phyloP scores from a whole-genome alignment of 2,113 vertebrate species.

The Lepidothrix coronata region DNA sequence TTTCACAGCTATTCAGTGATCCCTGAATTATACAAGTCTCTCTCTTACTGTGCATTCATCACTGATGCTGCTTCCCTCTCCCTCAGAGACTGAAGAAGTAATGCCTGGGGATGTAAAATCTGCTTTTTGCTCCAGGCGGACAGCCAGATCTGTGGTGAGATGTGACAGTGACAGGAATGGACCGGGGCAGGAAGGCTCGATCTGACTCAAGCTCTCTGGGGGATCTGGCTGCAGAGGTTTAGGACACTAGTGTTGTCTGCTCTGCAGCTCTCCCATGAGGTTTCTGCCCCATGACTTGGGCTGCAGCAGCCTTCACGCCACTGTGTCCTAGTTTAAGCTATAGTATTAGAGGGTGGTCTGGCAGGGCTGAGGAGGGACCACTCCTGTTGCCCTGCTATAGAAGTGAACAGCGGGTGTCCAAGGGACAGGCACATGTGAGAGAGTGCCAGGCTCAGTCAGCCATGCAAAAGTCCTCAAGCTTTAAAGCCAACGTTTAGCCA shows the following conservation, averaged over 20 bases:
- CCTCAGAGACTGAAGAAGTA: constrained; percentile 4
- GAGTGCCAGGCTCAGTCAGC: not conserved
- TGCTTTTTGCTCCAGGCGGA: constrained; percentile 11
- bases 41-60: constrained; percentile 4
- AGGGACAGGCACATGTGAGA: not conserved
- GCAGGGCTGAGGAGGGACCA: not conserved
- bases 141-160: constrained; percentile 22
- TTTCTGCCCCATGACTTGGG: not conserved
- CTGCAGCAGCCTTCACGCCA: not conserved
- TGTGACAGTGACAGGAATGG: constrained; percentile 5
- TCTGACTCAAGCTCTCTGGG: not conserved
- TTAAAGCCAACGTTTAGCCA: not conserved
- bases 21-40: constrained; percentile 42
- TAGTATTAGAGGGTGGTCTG: not conserved
- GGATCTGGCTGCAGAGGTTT: not conserved
- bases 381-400: not conserved
- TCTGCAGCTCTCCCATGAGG: not conserved
- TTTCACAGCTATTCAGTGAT: constrained; percentile 39
- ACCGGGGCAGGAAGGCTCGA: not conserved
- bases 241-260: not conserved
- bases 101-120: constrained; percentile 30
- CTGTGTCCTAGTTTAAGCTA: not conserved
- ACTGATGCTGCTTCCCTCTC: constrained; percentile 4
- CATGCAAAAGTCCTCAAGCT: not conserved
- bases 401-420: not conserved